A percentile compares a stretch with the other conserved stretches of the same genome.
Evolutionary conservation across 2,797 vertebrate species (phyloP).

Genomic region (Nasua narica): DNA sequence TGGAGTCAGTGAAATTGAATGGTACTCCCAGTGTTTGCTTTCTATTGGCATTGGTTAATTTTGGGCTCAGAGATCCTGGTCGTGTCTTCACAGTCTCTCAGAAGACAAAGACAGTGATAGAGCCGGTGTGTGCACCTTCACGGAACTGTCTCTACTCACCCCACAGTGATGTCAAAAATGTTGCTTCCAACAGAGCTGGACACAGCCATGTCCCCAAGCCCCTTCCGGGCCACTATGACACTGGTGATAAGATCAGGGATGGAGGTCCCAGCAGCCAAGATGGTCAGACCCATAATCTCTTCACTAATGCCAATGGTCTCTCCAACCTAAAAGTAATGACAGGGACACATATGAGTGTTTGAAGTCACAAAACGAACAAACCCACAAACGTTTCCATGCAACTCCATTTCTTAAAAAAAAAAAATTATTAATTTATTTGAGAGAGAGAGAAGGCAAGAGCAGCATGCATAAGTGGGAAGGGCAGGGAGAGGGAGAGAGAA

Average conservation of each 20-base stretch:
- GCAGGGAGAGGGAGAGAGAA: neutral
- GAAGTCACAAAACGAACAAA: neutral
- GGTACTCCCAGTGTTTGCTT: neutral
- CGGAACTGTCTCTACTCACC: constrained; percentile 85
- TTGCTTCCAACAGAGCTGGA: constrained; percentile 99
- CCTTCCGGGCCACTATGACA: constrained; percentile 97
- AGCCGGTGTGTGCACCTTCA: neutral
- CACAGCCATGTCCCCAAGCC: constrained; percentile 98
- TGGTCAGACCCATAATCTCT: constrained; percentile 98
- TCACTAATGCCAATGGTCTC: constrained; percentile 98
- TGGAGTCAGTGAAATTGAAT: neutral
- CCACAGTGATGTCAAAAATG: constrained; percentile 99
- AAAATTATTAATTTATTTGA: neutral
- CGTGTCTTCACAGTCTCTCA: neutral
- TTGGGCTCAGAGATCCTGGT: neutral
- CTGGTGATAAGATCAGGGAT: constrained; percentile 99
- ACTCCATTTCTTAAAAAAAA: neutral
- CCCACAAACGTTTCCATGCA: neutral
- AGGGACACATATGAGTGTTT: neutral
- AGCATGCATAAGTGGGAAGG: neutral
- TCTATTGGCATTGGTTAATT: neutral
- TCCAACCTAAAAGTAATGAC: constrained; percentile 88
- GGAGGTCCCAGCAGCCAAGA: constrained; percentile 96
- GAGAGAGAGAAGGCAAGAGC: neutral
- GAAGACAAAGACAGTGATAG: neutral